Evolutionary conservation across 2,113 vertebrate species (phyloP), one percentile per base, ranked within the genome.

Genomic region (Corythoichthys intestinalis): DNA sequence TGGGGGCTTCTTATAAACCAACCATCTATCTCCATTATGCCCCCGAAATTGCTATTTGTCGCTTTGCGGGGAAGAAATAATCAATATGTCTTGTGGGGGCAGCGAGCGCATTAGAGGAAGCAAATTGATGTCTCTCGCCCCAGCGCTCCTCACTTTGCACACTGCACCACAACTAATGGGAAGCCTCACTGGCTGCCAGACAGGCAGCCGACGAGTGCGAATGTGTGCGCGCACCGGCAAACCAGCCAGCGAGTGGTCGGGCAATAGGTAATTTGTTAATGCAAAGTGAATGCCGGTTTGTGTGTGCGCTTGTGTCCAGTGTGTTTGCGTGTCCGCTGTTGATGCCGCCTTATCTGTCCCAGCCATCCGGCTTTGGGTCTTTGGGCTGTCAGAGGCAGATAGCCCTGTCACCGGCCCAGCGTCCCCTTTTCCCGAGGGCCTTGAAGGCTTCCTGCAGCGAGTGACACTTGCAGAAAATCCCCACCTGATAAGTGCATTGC

Each of bases 91-190:
- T 89, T 91, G 88, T 89, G 89, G 89, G 89, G 88, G 89, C 89
- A 91, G 87, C 85, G 81, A 88, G 88, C 86, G 86, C 88, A 90
- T 90, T 91, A 91, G 88, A 90, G 85, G 87, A 87, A 90, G 89
- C 89, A 91, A 91, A 91, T 91, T 91, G 89, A 91, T 91, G 89
- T 91, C 86, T 91, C 89, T 90, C 88, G 88, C 88, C 86, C 86
- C 86, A 89, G 83, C 82, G 86, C 89, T 80, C 86, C 82, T 88
- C 85, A 85, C 83, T 85, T 86, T 76, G 84, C 80, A 85, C 87
- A 85, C 86, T 83, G 88, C 87, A 83, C 78, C 86, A 79, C 81
- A 73, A 81, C 89, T 90, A 90, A 91, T 91, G 88, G 89, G 83
- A 87, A 89, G 80, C 80, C 85, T 85, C 73, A 54, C 83, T 67